A percentile compares a stretch with the other conserved stretches of the same genome.
These are phyloP conservation scores for Verasper variegatus DNA, from an alignment of 2,113 vertebrate genomes.

Conservation along the genomic window DNA sequence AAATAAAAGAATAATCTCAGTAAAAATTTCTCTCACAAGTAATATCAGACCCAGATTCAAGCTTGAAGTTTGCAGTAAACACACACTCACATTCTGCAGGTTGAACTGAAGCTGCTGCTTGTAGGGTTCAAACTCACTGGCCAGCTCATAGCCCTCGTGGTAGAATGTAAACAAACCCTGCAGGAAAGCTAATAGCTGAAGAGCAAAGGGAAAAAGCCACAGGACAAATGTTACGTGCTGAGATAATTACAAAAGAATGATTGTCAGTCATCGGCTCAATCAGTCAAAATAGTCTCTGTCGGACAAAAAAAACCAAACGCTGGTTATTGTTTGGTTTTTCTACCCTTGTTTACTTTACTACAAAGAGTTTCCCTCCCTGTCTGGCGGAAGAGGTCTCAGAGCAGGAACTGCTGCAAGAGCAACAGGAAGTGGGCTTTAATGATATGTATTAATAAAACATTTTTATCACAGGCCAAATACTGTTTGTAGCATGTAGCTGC, in stretches of 20 bases:
- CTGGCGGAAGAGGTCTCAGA: conserved; percentile 47
- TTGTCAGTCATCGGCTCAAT: conserved; percentile 48
- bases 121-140: conserved; percentile 96
- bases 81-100: conserved; percentile 93
- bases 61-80: background rate
- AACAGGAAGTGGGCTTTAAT: conserved; percentile 73
- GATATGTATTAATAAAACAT: conserved; percentile 69
- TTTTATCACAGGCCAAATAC: conserved; percentile 51
- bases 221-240: conserved; percentile 31
- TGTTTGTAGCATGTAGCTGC: conserved; percentile 39
- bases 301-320: conserved; percentile 6
- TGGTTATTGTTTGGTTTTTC: conserved; percentile 35
- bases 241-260: conserved; percentile 40
- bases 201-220: conserved; percentile 35
- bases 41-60: background rate
- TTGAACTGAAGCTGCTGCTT: conserved; percentile 98
- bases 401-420: conserved; percentile 65
- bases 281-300: conserved; percentile 32
- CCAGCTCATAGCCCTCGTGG: conserved; percentile 97
- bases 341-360: conserved; percentile 65
- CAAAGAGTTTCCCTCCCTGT: conserved; percentile 57
- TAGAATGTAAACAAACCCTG: conserved; percentile 99
- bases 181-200: conserved; percentile 96
- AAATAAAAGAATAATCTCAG: no score
- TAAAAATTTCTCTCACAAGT: no score